Evolutionary conservation across 1,140 invertebrate genomes (phyloP), one percentile per base, ranked within the genome.

Genomic region (Lerema accius): DNA sequence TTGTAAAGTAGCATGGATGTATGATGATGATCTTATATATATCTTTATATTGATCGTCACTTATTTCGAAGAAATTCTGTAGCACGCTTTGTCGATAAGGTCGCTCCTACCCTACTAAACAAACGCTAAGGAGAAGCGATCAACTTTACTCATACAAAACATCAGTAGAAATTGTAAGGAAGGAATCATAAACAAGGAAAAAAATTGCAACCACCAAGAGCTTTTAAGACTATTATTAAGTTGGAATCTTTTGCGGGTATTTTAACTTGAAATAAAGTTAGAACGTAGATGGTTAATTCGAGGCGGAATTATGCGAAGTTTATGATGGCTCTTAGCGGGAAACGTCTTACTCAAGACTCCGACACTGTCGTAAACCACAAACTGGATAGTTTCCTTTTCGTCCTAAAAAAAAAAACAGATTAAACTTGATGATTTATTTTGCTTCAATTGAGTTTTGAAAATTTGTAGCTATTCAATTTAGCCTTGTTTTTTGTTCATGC

Each of bases 261-360:
- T 58, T 35, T 35, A 58, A 58, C 53, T 58, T 45, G 40, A 58
- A 58, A 58, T 55, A 32, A 58, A 58, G 13, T 58, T 58, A 14
- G 49, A 45, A 58, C 40, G 53, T 58, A 37, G 40, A 58, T 45
- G 40, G 53, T 58, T 58, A 58, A 58, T 58, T 58, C 40, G 40
- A 32, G 28, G 53, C 40, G 23, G 53, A 58, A 58, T 58, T 58
- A 58, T 58, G 53, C 40, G 53, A 58, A 58, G 53, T 58, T 58
- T 58, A 58, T 37, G 53, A 58, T 28, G 53, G 53, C 42, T 58
- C 55, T 58, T 58, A 46, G 55, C 55, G 50, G 1, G 26, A 46
- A 32, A 58, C 26, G 55, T 58, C 55, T 58, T 46, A 35, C 42
- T 58, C 28, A 19, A 45, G 40, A 43, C 42, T 45, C 45, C 9